Evolutionary conservation across 1,140 invertebrate genomes (phyloP), one percentile per base, ranked within the genome.

Genomic region (Lanistes nyassanus): DNA sequence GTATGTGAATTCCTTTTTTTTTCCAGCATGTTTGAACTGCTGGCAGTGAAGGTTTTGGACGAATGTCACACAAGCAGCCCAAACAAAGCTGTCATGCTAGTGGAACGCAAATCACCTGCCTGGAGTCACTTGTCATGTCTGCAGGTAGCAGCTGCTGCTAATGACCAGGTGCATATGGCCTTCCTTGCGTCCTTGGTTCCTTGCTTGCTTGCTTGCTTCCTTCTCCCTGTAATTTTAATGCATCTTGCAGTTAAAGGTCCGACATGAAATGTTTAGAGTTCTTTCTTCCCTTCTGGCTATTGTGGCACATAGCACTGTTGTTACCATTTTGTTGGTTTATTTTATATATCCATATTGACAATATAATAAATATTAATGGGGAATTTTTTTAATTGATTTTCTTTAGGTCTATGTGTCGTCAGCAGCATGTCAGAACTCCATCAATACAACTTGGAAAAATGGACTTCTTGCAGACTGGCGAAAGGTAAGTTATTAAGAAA

Each of bases 111-210:
- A 56, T 85, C 84, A n/a, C 82, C 82, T 16, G 76, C 71, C 0
- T 88, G 85, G 85, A 86, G 86, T 68, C 64, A 82, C 9, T 79
- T 86, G 78, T 84, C 81, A n/a, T 86, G 85, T 71, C 65, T 88
- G 62, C 81, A 88, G 55, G 82, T 88, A 67, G 86, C 87, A 36
- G 85, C 85, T 0, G 76, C 84, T 26, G 84, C 85, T 13, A 78
- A 75, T 11, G 82, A 86, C 74, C 80, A 80, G 79, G 83, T 85
- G 11, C 3, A 60, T 9, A 16, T 7, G n/a, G 23, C 29, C 29
- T 60, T 60, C 2, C 11, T n/a, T 60, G 11, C n/a, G 56, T 60
- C 9, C 3, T 60, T 60, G 11, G 23, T 11, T 58, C 21, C 21
- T 58, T 58, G 13, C n/a, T 60, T 60, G 13, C 23, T 60, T 60